These are phyloP conservation scores for Phallusia fumigata DNA, from an alignment of 23 tunicate genomes.

Conservation along the genomic window DNA sequence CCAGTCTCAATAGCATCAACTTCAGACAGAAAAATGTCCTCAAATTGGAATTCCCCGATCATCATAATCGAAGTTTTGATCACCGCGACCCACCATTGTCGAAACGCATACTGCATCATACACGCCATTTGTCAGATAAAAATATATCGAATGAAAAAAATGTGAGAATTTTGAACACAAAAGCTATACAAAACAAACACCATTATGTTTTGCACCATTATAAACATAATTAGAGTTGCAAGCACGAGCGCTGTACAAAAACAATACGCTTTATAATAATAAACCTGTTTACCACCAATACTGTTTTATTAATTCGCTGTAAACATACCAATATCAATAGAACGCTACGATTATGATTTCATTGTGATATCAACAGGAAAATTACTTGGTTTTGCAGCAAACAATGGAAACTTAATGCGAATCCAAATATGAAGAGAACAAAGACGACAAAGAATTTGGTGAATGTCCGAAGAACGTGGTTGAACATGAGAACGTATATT, in stretches of 20 bases:
- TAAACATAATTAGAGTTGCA: too few species aligned
- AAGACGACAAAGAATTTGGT: conserved; percentile 66
- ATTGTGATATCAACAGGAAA: background rate
- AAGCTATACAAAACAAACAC: too few species aligned
- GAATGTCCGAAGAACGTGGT: conserved; percentile 74
- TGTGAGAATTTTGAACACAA: too few species aligned
- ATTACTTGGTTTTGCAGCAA: conserved; percentile 89
- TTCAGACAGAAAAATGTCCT: conserved; percentile 44
- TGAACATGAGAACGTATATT: conserved; percentile 92
- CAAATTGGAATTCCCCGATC: conserved; percentile 96
- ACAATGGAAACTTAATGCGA: conserved; percentile 88
- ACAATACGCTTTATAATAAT: too few species aligned
- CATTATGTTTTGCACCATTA: too few species aligned
- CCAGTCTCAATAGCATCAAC: background rate
- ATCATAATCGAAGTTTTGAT: conserved; percentile 92
- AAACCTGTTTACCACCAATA: too few species aligned
- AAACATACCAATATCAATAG: background rate
- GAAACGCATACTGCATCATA: conserved; percentile 66
- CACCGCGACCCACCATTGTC: conserved; percentile 82
- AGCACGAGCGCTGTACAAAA: background rate
- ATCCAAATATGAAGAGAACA: conserved; percentile 86
- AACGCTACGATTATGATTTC: too few species aligned
- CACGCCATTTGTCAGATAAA: too few species aligned
- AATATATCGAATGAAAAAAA: too few species aligned
- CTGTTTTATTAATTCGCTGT: too few species aligned